phyloP scores from a whole-genome alignment of 92 coral and sea anemone genomes.

The Desmophyllum pertusum region DNA sequence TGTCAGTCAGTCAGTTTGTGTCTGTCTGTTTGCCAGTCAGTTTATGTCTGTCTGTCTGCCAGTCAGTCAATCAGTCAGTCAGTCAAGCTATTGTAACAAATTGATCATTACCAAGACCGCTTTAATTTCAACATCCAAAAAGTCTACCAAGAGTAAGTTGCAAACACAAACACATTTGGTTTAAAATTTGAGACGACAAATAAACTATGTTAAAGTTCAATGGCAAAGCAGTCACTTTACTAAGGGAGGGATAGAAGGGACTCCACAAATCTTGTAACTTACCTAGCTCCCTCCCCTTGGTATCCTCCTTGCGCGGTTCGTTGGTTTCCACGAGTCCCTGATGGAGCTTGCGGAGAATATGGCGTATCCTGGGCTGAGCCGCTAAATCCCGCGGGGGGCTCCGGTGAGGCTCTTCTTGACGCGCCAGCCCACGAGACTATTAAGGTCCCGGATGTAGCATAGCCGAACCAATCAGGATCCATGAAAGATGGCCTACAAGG shows the following conservation, averaged over 20 bases:
- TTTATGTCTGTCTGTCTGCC: background rate
- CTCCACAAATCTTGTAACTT: background rate
- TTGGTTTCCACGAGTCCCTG: too few relatives aligned
- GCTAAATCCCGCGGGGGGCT: conserved; percentile 72
- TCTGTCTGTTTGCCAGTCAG: background rate
- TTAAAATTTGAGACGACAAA: too few relatives aligned
- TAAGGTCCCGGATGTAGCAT: conserved; percentile 85
- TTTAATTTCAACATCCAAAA: too few relatives aligned
- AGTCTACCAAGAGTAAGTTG: too few relatives aligned
- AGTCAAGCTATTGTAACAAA: too few relatives aligned
- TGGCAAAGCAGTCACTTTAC: background rate
- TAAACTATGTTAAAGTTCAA: too few relatives aligned
- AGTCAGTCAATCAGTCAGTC: background rate
- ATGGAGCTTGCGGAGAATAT: conserved; percentile 51
- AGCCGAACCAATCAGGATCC: conserved; percentile 95
- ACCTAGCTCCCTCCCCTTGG: conserved; percentile 66
- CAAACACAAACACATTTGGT: too few relatives aligned
- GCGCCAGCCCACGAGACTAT: conserved; percentile 84
- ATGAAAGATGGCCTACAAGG: conserved; percentile 68
- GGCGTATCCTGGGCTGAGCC: conserved; percentile 69
- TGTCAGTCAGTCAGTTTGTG: background rate
- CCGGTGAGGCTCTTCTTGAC: conserved; percentile 65
- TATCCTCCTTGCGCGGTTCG: too few relatives aligned
- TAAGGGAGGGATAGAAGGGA: background rate
- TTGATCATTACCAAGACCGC: too few relatives aligned